Base-by-base conservation (phyloP, 2,797 vertebrate genomes). In the Sebastes cheni region DNA sequence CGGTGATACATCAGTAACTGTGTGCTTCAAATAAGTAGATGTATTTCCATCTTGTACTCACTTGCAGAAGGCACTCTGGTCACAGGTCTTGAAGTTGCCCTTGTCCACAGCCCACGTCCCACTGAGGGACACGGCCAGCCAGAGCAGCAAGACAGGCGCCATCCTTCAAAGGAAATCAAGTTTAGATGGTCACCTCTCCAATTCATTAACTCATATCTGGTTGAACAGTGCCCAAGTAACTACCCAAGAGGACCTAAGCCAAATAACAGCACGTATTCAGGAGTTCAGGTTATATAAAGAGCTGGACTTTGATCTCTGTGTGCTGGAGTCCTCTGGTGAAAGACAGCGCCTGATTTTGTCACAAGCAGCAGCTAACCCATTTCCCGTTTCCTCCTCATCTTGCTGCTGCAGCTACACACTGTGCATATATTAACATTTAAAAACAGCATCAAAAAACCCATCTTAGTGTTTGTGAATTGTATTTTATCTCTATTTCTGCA, bases 1-100 rank as follows among this genome's bases (percentile, higher is more conserved):
- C 39, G 39, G 39, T 42, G 39, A 42, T 42, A 36, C 60, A 75
- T 64, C 29, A n/a, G 34, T 6, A 46, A 32, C 2, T 0, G 3
- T n/a, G 3, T 8, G 9, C 3, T 60, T 46, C 3, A 1, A 34
- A 16, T n/a, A 4, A 16, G 20, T 11, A 7, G 18, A 27, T 29
- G 2, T 4, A 23, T 20, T 34, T 1, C 3, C n/a, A 8, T 73
- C 14, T 42, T 65, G 39, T 27, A 94, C 97, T 94, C 88, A 99
- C 98, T 96, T 97, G 97, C 98, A 99, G 87, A 98, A 99, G 52
- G 96, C 88, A 88, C 97, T 98, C 92, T 98, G 97, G 22, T 97
- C 97, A 75, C 98, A 99, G 50, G 97, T 98, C 94, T 98, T 99
- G 86, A 96, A 96, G 88, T 96, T 96, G 67, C 95, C 96, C 79